Evolutionary conservation across 1,140 invertebrate species (phyloP).

Genomic region (Zaprionus tsacasi): DNA sequence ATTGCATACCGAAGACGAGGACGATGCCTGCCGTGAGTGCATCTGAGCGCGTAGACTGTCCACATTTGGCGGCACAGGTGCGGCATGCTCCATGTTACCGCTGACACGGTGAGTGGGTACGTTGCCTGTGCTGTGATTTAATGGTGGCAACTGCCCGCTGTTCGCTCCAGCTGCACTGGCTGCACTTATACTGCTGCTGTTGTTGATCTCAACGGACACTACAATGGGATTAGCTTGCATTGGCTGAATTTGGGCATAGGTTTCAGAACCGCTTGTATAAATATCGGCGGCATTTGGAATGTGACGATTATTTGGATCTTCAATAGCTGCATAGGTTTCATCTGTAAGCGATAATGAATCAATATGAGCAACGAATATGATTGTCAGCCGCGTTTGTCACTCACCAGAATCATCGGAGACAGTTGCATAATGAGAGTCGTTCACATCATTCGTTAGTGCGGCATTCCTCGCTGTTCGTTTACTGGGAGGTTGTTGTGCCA

Average conservation of each 20-base stretch:
- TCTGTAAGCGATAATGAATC: slow-evolving; percentile 85
- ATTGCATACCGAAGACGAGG: slow-evolving; percentile 90
- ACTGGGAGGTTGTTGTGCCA: slow-evolving; percentile 86
- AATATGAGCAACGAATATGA: background rate
- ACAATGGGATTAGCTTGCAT: slow-evolving; percentile 85
- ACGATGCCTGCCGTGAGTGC: slow-evolving; percentile 86
- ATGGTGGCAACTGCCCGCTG: slow-evolving; percentile 6
- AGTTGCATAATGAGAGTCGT: slow-evolving; percentile 90
- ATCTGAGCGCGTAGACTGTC: slow-evolving; percentile 80
- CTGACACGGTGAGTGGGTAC: slow-evolving; percentile 37
- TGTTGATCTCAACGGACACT: slow-evolving; percentile 85
- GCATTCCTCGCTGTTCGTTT: slow-evolving; percentile 84
- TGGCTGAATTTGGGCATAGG: slow-evolving; percentile 94
- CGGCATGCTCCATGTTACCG: slow-evolving; percentile 56
- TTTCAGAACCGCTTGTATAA: slow-evolving; percentile 93
- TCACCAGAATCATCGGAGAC: slow-evolving; percentile 93
- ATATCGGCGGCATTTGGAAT: slow-evolving; percentile 85
- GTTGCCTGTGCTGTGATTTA: slow-evolving; percentile 11
- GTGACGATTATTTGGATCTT: slow-evolving; percentile 89
- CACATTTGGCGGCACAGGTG: slow-evolving; percentile 73
- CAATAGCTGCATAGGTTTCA: slow-evolving; percentile 95
- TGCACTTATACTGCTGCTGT: slow-evolving; percentile 54
- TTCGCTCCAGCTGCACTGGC: slow-evolving; percentile 37
- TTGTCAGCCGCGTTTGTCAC: slow-evolving; percentile 23
- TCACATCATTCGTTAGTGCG: slow-evolving; percentile 82